These are phyloP conservation scores for Polydrusus tereticollis DNA, from an alignment of 2,888 invertebrate genomes.

Conservation along the genomic window DNA sequence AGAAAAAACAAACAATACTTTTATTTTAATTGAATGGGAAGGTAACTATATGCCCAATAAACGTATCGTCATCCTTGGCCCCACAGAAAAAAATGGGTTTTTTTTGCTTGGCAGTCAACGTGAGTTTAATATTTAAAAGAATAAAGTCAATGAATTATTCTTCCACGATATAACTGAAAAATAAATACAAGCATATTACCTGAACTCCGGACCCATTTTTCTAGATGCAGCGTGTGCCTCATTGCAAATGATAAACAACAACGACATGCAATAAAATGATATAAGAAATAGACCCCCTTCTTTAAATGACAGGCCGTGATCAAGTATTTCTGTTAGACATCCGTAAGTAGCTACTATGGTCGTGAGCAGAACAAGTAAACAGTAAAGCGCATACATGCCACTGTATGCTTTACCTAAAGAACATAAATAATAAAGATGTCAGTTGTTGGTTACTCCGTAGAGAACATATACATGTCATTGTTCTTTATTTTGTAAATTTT, in stretches of 20 bases:
- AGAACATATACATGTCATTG: conserved; percentile 8
- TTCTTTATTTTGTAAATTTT: neutral
- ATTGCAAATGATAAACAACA: conserved; percentile 80
- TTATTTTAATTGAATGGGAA: too few relatives aligned
- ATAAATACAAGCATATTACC: conserved; percentile 21
- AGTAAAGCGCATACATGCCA: conserved; percentile 83
- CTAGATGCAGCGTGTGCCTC: conserved; percentile 73
- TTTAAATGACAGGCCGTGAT: conserved; percentile 79
- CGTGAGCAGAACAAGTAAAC: conserved; percentile 79
- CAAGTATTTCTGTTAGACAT: conserved; percentile 78
- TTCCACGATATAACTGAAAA: neutral
- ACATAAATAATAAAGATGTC: neutral
- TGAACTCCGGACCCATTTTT: conserved; percentile 70
- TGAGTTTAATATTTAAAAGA: neutral
- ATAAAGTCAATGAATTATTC: neutral
- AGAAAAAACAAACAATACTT: too few relatives aligned
- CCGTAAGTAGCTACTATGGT: conserved; percentile 81
- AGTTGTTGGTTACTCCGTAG: neutral
- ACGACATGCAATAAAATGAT: conserved; percentile 78
- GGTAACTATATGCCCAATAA: too few relatives aligned
- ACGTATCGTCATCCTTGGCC: too few relatives aligned
- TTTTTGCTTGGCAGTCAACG: too few relatives aligned
- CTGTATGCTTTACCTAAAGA: conserved; percentile 76
- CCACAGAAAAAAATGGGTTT: too few relatives aligned
- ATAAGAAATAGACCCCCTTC: conserved; percentile 80